Evolutionary conservation across 2,888 invertebrate species (phyloP).

Genomic region (Linnaemya tessellans): DNA sequence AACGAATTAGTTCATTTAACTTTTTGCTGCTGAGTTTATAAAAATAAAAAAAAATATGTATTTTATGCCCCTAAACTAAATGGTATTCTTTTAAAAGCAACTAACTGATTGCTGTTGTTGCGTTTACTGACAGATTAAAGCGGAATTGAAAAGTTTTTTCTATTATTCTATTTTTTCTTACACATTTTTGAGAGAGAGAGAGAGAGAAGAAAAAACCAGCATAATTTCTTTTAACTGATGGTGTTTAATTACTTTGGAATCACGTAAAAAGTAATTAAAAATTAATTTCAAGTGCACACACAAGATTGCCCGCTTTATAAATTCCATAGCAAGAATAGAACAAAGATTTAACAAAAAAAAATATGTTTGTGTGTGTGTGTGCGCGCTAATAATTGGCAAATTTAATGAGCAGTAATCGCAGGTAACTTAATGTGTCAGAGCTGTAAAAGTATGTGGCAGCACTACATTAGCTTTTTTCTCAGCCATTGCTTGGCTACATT

Average conservation of each 20-base stretch:
- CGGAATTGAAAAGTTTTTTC: neutral
- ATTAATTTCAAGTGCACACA: slow-evolving; percentile 31
- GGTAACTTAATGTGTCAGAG: too few species aligned
- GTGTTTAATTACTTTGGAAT: slow-evolving; percentile 44
- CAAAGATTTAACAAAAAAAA: neutral
- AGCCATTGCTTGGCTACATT: too few species aligned
- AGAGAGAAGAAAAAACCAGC: neutral
- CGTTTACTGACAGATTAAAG: slow-evolving; percentile 15
- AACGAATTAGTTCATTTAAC: slow-evolving; percentile 47
- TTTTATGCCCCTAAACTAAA: neutral
- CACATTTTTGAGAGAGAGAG: neutral
- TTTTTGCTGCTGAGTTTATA: slow-evolving; percentile 17
- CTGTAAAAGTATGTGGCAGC: too few species aligned
- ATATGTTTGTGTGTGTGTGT: neutral
- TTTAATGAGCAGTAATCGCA: neutral
- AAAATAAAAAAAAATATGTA: slow-evolving; percentile 15
- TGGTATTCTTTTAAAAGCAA: neutral
- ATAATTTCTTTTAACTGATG: slow-evolving; percentile 19
- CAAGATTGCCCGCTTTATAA: neutral
- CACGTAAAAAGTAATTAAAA: slow-evolving; percentile 27
- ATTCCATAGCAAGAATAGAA: slow-evolving; percentile 1
- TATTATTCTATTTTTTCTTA: neutral
- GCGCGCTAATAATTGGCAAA: neutral
- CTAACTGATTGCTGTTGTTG: slow-evolving; percentile 12
- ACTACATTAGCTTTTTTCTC: too few species aligned